Conservation (phyloP, 2,797 vertebrate species). For the Gouania willdenowi region DNA sequence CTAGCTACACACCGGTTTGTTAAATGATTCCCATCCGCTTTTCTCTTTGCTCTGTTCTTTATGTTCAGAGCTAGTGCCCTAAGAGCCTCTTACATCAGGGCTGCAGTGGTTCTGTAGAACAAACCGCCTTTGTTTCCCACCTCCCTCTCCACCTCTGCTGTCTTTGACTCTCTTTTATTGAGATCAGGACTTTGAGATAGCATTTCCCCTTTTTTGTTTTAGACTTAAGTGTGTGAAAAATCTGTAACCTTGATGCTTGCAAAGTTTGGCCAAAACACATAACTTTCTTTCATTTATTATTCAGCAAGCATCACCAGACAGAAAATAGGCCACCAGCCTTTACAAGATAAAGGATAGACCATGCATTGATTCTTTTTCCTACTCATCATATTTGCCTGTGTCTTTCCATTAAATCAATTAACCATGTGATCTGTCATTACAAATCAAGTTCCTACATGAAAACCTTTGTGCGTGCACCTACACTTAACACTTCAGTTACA, state of each 20-base stretch:
- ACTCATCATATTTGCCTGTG: no score
- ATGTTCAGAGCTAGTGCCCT: conserved; percentile 45
- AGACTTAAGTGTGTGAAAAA: conserved; percentile 52
- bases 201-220: conserved; percentile 39
- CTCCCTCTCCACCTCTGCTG: conserved; percentile 27
- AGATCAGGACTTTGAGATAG: conserved; percentile 41
- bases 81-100: conserved; percentile 57
- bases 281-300: conserved; percentile 44
- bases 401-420: no score
- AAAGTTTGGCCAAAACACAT: conserved; percentile 43
- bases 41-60: conserved; percentile 54
- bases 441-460: no score
- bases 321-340: conserved; percentile 27
- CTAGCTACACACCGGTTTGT: conserved; percentile 46
- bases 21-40: conserved; percentile 46
- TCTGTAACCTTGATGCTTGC: conserved; percentile 29
- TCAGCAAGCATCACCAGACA: conserved; percentile 33
- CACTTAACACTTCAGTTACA: no score
- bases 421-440: no score
- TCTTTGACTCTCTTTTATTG: conserved; percentile 50
- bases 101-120: conserved; percentile 52
- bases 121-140: conserved; percentile 59
- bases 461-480: no score
- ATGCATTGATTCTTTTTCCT: conserved; percentile 8
- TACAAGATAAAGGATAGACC: conserved; percentile 13